Evolutionary conservation across 2,113 vertebrate species (phyloP), one percentile per base, ranked within the genome.

Genomic region (Daboia siamensis): DNA sequence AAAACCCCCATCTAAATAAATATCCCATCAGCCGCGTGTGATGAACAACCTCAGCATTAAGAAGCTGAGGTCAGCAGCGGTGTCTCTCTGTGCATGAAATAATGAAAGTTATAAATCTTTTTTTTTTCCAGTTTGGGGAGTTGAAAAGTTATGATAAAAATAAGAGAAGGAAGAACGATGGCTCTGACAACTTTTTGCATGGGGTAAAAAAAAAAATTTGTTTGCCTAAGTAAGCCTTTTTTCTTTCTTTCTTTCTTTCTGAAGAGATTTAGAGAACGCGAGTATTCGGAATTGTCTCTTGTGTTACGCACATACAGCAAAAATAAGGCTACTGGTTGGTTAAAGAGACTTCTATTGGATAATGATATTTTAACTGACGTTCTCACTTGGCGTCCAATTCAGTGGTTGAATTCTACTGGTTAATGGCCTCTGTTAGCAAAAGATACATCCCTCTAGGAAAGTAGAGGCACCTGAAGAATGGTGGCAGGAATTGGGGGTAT

Each of bases 1-100:
- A 26, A 95, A 88, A 48, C 52, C 55, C 39, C 46, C 11, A 93
- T 59, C 88, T 91, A 59, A 95, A 86, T 48, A 92, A 92, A 61
- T 24, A 17, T 5, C 88, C 6, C 26, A 86, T n/a, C 87, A 92
- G 55, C 54, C 21, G 1, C 1, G 7, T n/a, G 90, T 91, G 52
- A 54, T 86, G 48, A 93, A 88, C 91, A 64, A 90, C 89, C 21
- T 85, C 3, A 93, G 0, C 91, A 24, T 93, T 86, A 88, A 91
- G 51, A 4, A 95, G 69, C 24, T 21, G 88, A 93, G 33, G 91
- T 95, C 89, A 91, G 55, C 29, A 46, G 33, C 5, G 9, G n/a
- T 29, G 86, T 80, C 93, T 29, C 1, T 51, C 10, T 44, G 7
- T 89, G 44, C 21, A 0, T 92, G 1, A 46, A 94, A 5, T 39